Conservation (phyloP, 2,113 vertebrate species). For the Spilogale gracilis region DNA sequence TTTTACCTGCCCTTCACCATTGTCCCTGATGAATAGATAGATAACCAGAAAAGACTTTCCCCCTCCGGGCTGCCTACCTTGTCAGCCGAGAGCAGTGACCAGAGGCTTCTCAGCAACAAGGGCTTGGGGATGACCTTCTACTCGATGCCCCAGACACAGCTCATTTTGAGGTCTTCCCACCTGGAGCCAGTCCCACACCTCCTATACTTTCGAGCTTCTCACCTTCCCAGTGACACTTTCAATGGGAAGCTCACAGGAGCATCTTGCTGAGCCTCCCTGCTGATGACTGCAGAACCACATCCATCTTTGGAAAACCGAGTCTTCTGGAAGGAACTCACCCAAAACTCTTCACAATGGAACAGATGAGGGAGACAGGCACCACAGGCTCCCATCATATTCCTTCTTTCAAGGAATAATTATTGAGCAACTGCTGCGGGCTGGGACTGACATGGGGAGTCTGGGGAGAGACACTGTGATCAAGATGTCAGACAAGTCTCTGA, state of each 20-base stretch:
- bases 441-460: background rate
- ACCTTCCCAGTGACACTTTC: background rate
- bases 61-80: background rate
- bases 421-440: background rate
- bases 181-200: background rate
- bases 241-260: fast-evolving
- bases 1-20: background rate
- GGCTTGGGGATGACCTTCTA: background rate
- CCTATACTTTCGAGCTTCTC: fast-evolving
- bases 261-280: fast-evolving
- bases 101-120: background rate
- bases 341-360: background rate
- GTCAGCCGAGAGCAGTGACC: background rate
- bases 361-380: background rate
- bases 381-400: background rate
- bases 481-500: fast-evolving
- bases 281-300: too few relatives aligned
- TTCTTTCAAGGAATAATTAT: background rate
- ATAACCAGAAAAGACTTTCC: background rate
- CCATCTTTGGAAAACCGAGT: background rate
- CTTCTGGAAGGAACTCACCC: background rate
- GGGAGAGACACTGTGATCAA: background rate
- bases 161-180: background rate
- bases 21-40: fast-evolving
- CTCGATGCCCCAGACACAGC: fast-evolving